Conservation (phyloP, 1,140 invertebrate genomes). For the Bombus sylvicola region DNA sequence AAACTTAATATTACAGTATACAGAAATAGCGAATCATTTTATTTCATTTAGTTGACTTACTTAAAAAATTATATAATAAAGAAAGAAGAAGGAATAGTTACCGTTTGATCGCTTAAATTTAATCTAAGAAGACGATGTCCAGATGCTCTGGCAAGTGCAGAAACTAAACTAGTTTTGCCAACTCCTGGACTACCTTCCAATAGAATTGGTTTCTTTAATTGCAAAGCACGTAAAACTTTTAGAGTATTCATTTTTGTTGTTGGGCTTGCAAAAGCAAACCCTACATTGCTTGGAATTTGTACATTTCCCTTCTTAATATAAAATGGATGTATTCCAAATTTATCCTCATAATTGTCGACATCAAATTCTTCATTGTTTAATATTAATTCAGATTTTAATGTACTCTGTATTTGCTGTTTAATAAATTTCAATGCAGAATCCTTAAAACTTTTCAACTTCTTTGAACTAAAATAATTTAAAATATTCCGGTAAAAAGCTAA, state of each 20-base stretch:
- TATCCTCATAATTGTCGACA: slow-evolving; percentile 42
- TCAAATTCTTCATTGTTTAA: slow-evolving; percentile 32
- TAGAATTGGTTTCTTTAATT: slow-evolving; percentile 95
- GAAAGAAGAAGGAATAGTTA: slow-evolving; percentile 79
- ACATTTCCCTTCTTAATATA: slow-evolving; percentile 84
- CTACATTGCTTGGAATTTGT: slow-evolving; percentile 56
- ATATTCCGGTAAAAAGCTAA: background rate
- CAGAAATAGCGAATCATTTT: too few relatives aligned
- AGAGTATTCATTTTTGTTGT: slow-evolving; percentile 93
- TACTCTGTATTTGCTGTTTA: slow-evolving; percentile 79
- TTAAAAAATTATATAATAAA: too few relatives aligned
- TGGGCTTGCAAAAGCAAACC: slow-evolving; percentile 90
- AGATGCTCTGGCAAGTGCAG: slow-evolving; percentile 93
- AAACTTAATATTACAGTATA: too few relatives aligned
- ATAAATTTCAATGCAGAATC: slow-evolving; percentile 83
- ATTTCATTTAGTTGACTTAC: background rate
- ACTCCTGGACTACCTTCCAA: slow-evolving; percentile 99
- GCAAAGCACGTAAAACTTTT: slow-evolving; percentile 93
- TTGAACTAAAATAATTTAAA: slow-evolving; percentile 62
- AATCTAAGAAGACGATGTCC: slow-evolving; percentile 94
- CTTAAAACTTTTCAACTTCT: slow-evolving; percentile 82
- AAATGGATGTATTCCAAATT: slow-evolving; percentile 90
- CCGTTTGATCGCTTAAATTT: slow-evolving; percentile 99
- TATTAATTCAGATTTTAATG: slow-evolving; percentile 49
- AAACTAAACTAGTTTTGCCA: slow-evolving; percentile 97